A percentile compares a stretch with the other conserved stretches of the same genome.
phyloP scores from a whole-genome alignment of 1,140 invertebrate species.

The Halesus radiatus region DNA sequence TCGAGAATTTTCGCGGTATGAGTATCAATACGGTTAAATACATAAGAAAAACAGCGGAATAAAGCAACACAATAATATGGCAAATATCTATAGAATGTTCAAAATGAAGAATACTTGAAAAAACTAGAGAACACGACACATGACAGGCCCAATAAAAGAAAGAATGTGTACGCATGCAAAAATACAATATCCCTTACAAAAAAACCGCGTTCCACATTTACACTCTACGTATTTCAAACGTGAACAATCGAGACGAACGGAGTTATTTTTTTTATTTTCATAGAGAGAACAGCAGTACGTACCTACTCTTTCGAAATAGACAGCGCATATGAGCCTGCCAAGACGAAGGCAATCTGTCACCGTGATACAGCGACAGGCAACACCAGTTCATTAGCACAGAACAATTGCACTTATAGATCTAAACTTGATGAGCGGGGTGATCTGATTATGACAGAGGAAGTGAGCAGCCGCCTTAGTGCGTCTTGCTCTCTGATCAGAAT shows the following conservation, averaged over 20 bases:
- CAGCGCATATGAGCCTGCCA: constrained; percentile 11
- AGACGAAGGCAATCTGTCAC: constrained; percentile 35
- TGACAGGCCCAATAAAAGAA: too few relatives aligned
- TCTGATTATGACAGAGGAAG: background rate
- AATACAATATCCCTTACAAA: background rate
- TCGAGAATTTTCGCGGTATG: too few relatives aligned
- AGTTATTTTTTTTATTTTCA: background rate
- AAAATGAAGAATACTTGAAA: too few relatives aligned
- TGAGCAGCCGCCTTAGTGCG: background rate
- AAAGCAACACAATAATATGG: too few relatives aligned
- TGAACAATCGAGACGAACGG: background rate
- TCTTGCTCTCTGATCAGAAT: background rate
- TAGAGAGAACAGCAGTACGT: background rate
- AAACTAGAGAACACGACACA: too few relatives aligned
- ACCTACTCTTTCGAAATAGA: constrained; percentile 25
- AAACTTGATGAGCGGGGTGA: constrained; percentile 17
- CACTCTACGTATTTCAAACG: background rate
- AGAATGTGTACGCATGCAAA: too few relatives aligned
- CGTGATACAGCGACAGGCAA: background rate
- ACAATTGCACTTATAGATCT: constrained; percentile 20
- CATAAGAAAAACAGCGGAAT: too few relatives aligned
- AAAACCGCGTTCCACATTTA: background rate
- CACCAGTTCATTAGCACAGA: constrained; percentile 25
- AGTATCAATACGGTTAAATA: too few relatives aligned
- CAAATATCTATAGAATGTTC: too few relatives aligned